These are phyloP conservation scores for Syrmaticus mikado DNA, from an alignment of 2,113 vertebrate species.

Conservation along the genomic window DNA sequence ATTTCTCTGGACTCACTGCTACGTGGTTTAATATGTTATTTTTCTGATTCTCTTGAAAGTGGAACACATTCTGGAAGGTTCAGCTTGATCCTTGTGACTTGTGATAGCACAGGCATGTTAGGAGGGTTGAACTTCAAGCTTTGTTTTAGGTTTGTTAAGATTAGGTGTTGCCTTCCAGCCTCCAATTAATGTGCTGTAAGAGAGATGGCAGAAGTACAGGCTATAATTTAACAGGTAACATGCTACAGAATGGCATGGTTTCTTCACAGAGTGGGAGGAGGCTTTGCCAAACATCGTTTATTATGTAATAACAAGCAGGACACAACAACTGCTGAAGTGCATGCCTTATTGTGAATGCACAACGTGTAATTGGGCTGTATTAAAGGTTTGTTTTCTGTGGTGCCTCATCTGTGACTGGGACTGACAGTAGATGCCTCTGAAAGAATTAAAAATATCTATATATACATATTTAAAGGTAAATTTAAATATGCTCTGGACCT, in stretches of 20 bases:
- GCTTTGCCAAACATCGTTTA: not conserved
- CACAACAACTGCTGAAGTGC: not conserved
- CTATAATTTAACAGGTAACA: not conserved
- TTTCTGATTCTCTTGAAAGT: not conserved
- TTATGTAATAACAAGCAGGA: not conserved
- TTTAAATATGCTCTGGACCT: not conserved
- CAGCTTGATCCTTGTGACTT: rapidly evolving
- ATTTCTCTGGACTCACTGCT: not conserved
- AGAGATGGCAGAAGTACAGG: not conserved
- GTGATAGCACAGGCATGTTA: not conserved
- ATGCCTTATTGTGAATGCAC: not conserved
- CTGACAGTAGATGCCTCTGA: not conserved
- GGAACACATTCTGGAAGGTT: not conserved
- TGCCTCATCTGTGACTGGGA: not conserved
- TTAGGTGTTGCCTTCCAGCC: not conserved
- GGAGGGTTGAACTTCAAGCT: not conserved
- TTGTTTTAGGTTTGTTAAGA: not conserved
- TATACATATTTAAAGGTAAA: not conserved
- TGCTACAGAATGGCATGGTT: not conserved
- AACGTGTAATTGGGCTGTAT: not conserved
- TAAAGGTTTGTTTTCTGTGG: not conserved
- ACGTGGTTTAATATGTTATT: not conserved
- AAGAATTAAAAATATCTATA: not conserved
- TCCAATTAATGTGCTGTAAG: not conserved
- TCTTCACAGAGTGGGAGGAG: not conserved